Percentiles rank a stretch among this genome's conserved stretches.
Evolutionary conservation across 2,113 vertebrate species (phyloP).

Genomic region (Coptodon bakossiorum): DNA sequence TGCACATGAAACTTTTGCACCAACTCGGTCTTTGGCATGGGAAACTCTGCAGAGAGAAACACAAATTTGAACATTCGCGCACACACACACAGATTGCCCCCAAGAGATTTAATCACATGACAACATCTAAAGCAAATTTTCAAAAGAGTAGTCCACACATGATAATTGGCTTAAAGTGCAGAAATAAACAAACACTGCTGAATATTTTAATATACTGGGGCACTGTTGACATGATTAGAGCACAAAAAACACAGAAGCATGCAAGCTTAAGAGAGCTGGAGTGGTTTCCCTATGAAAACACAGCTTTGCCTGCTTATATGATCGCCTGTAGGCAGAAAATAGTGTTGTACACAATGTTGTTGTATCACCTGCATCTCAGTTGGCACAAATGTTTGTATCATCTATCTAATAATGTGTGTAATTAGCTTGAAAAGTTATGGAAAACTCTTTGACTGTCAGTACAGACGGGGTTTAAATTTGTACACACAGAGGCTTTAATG

Average conservation of each 20-base stretch:
- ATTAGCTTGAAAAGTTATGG: background rate
- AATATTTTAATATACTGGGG: conserved; percentile 45
- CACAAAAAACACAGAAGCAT: background rate
- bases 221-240: conserved; percentile 31
- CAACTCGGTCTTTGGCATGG: conserved; percentile 95
- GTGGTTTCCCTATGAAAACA: background rate
- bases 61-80: background rate
- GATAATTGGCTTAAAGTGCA: conserved; percentile 35
- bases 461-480: background rate
- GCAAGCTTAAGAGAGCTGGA: background rate
- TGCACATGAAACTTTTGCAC: conserved; percentile 95
- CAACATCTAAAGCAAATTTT: conserved; percentile 21
- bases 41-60: conserved; percentile 83
- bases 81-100: background rate
- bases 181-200: conserved; percentile 44
- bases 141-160: conserved; percentile 6
- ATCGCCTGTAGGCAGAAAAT: background rate
- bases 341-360: background rate
- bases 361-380: background rate
- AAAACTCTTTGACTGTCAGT: background rate
- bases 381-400: background rate
- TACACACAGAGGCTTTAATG: background rate
- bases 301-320: conserved; percentile 2
- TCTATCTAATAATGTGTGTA: background rate
- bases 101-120: background rate